Percentiles rank a stretch among this genome's conserved stretches.
Conservation (phyloP, 2,888 invertebrate species). For the Ectemnius cavifrons region DNA sequence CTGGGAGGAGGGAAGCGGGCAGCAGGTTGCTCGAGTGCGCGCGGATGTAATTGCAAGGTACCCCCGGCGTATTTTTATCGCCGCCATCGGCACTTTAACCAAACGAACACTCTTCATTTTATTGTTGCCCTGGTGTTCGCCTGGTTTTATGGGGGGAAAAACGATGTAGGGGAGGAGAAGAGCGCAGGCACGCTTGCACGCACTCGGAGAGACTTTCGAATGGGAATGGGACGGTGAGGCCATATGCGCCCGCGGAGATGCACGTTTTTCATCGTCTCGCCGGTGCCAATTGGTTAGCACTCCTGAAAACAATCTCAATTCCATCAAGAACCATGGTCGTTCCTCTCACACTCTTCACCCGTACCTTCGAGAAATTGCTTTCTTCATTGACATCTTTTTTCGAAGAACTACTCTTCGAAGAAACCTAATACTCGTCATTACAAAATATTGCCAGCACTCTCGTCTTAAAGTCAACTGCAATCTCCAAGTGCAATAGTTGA, state of each 20-base stretch:
- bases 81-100: conserved; percentile 70
- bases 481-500: too few species aligned
- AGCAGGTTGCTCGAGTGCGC: background rate
- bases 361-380: conserved; percentile 19
- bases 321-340: conserved; percentile 51
- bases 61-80: conserved; percentile 70
- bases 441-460: too few species aligned
- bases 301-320: conserved; percentile 64
- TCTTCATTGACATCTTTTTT: conserved; percentile 1
- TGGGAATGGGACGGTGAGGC: conserved; percentile 70
- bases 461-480: too few species aligned
- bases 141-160: conserved; percentile 68
- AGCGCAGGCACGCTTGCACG: conserved; percentile 49
- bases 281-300: conserved; percentile 55
- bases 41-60: conserved; percentile 73
- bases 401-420: too few species aligned
- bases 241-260: conserved; percentile 55
- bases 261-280: conserved; percentile 49
- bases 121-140: conserved; percentile 73
- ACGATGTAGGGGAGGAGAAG: conserved; percentile 32
- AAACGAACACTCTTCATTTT: conserved; percentile 70
- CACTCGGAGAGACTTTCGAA: conserved; percentile 61
- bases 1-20: background rate
- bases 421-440: too few species aligned
- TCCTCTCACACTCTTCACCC: background rate